Evolutionary conservation across 1,140 invertebrate species (phyloP).

Genomic region (Akabosia matsudoensis): DNA sequence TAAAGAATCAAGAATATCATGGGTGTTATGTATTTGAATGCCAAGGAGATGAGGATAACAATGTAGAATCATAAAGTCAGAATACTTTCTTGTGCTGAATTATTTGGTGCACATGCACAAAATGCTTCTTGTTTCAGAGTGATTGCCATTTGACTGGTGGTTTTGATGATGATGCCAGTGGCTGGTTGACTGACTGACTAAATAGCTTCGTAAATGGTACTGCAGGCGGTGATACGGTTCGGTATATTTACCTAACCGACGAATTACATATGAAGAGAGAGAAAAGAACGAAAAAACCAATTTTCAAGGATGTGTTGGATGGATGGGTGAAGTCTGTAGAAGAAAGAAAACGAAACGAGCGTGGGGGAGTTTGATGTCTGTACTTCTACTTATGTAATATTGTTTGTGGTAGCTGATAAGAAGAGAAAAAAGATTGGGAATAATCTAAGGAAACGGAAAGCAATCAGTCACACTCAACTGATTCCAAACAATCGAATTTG

Average conservation of each 20-base stretch:
- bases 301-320: not conserved
- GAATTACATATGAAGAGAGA: not conserved
- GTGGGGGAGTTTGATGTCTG: not conserved
- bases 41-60: too few relatives aligned
- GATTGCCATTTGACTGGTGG: conserved; percentile 9
- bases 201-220: not conserved
- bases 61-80: too few relatives aligned
- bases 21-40: too few relatives aligned
- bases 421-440: conserved; percentile 45
- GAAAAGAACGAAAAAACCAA: not conserved
- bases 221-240: not conserved
- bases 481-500: conserved; percentile 45
- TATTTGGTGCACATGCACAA: not conserved
- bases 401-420: not conserved
- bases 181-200: conserved; percentile 15
- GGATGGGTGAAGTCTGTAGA: not conserved
- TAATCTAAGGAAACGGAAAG: conserved; percentile 48
- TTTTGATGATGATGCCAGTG: not conserved
- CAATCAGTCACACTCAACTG: conserved; percentile 48
- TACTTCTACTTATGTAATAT: too few relatives aligned
- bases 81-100: too few relatives aligned
- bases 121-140: not conserved
- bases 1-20: too few relatives aligned
- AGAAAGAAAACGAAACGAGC: not conserved
- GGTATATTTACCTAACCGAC: not conserved